Evolutionary conservation across 2,888 invertebrate genomes (phyloP).

Genomic region (Spisula solida): DNA sequence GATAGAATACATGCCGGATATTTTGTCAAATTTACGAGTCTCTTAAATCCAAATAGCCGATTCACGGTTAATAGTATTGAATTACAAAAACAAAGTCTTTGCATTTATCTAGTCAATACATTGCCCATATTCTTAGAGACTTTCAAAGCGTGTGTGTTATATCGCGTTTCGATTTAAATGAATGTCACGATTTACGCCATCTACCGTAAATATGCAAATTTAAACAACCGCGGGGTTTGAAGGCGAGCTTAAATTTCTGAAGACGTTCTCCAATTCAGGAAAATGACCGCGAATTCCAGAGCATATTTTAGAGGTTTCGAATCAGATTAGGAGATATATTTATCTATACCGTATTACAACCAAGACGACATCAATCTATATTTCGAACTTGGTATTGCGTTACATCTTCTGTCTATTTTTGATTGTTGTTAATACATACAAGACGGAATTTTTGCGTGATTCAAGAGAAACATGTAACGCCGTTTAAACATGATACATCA

Average conservation of each 20-base stretch:
- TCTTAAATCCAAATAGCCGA: no score
- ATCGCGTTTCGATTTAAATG: no score
- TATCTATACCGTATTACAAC: background rate
- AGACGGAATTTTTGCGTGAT: background rate
- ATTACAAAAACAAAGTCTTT: no score
- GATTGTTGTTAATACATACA: background rate
- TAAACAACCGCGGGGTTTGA: background rate
- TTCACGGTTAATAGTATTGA: no score
- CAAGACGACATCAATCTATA: background rate
- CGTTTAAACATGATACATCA: background rate
- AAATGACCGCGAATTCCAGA: background rate
- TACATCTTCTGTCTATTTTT: background rate
- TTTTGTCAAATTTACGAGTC: no score
- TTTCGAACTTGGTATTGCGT: background rate
- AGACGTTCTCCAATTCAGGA: background rate
- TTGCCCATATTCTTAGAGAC: no score
- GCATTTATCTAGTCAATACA: no score
- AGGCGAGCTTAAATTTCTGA: background rate
- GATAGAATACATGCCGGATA: no score
- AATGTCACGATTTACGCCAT: background rate
- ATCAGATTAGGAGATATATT: background rate
- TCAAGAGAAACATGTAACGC: background rate
- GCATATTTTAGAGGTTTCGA: background rate
- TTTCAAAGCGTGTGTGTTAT: no score
- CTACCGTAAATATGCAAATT: slow-evolving; percentile 3